These are phyloP conservation scores for Lobophora halterata DNA, from an alignment of 2,888 invertebrate species.

Conservation along the genomic window DNA sequence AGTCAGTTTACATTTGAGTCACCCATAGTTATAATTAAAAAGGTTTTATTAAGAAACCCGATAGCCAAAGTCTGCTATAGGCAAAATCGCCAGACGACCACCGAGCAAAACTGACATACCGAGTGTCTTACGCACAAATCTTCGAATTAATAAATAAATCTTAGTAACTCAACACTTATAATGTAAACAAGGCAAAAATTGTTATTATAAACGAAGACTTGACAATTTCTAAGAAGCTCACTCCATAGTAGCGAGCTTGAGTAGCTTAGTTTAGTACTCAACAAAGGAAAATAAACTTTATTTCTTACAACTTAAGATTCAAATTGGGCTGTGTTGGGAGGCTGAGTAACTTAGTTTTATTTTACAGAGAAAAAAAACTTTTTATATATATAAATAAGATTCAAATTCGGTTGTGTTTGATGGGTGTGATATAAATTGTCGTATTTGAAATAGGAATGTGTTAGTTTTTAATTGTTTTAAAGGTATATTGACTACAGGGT, in stretches of 20 bases:
- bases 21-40: no score
- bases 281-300: conserved; percentile 30
- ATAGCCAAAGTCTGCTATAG: conserved; percentile 11
- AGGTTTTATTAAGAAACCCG: conserved; percentile 6
- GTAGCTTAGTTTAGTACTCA: conserved; percentile 51
- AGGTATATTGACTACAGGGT: conserved; percentile 27
- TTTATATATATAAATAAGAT: conserved; percentile 6
- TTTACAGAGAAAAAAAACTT: conserved; percentile 27
- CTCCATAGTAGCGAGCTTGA: conserved; percentile 41
- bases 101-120: conserved; percentile 43
- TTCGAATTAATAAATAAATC: conserved; percentile 51
- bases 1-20: no score
- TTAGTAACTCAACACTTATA: conserved; percentile 61
- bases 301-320: not conserved
- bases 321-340: conserved; percentile 1
- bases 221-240: conserved; percentile 32
- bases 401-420: conserved; percentile 1
- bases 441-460: conserved; percentile 64
- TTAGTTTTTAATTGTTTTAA: conserved; percentile 44
- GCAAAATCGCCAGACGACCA: conserved; percentile 39
- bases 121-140: conserved; percentile 68
- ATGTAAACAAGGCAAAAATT: conserved; percentile 63
- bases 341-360: conserved; percentile 52
- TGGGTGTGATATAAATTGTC: no score
- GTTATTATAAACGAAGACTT: conserved; percentile 52